A percentile compares a stretch with the other conserved stretches of the same genome.
phyloP scores from a whole-genome alignment of 2,113 vertebrate species.

The Campylomormyrus numenius region DNA sequence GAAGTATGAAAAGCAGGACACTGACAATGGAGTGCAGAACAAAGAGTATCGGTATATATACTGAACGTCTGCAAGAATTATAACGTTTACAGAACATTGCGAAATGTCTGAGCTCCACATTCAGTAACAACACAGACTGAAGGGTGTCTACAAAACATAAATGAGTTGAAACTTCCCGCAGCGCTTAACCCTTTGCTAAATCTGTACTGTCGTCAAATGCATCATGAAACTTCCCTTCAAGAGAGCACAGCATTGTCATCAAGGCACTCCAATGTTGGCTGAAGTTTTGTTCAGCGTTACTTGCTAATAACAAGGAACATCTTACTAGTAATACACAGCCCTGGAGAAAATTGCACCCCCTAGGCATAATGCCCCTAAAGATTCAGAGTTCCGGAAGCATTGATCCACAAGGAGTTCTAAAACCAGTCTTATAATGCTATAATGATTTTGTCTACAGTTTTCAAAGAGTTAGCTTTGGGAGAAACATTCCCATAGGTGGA shows the following conservation, averaged over 20 bases:
- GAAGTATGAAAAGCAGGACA: neutral
- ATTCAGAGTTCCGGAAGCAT: neutral
- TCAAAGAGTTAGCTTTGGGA: neutral
- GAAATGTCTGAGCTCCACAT: neutral
- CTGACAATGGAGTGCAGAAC: neutral
- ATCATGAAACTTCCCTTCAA: neutral
- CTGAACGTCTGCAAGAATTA: neutral
- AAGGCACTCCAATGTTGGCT: neutral
- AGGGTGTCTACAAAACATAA: neutral
- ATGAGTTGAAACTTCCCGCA: neutral
- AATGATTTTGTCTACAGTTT: slow-evolving; percentile 9
- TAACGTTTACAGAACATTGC: neutral
- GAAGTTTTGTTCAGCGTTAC: neutral
- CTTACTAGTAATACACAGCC: neutral
- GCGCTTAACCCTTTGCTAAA: neutral
- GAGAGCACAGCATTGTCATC: neutral
- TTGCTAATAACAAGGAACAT: neutral
- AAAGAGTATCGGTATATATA: neutral
- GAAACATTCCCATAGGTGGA: slow-evolving; percentile 10
- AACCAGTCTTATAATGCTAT: slow-evolving; percentile 5
- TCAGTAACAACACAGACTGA: neutral
- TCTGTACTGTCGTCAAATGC: neutral
- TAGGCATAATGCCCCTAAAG: neutral
- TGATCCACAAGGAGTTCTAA: slow-evolving; percentile 11
- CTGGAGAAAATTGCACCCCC: neutral